Evolutionary conservation across 35 echinoderm and acorn worm species (phyloP).

Genomic region (Chiridota heheva): DNA sequence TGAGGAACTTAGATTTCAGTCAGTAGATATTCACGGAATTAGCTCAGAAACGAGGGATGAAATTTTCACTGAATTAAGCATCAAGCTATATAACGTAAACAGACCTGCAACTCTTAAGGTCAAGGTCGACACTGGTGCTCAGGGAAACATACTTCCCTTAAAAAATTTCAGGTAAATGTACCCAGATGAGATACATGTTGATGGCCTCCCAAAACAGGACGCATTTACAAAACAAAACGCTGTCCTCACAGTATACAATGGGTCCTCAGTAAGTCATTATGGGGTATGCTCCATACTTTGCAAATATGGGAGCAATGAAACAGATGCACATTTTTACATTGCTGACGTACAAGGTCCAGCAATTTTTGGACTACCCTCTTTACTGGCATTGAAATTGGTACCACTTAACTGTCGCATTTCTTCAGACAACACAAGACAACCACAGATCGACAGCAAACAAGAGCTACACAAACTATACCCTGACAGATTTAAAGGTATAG

Average conservation of each 20-base stretch:
- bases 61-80: not conserved
- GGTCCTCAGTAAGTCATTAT: slow-evolving; percentile 12
- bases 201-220: not conserved
- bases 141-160: slow-evolving; percentile 21
- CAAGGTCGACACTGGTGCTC: slow-evolving; percentile 41
- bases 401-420: no score
- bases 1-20: slow-evolving; percentile 34
- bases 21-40: not conserved
- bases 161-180: slow-evolving; percentile 25
- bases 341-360: no score
- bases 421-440: no score
- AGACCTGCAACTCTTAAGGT: slow-evolving; percentile 12
- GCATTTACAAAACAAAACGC: not conserved
- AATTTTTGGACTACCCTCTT: no score
- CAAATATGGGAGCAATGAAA: not conserved
- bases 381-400: no score
- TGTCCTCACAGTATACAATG: slow-evolving; percentile 16
- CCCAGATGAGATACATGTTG: slow-evolving; percentile 1
- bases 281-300: slow-evolving; percentile 4
- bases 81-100: no score
- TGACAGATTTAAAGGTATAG: slow-evolving; percentile 60
- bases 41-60: not conserved
- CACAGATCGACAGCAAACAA: no score
- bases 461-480: slow-evolving; percentile 43
- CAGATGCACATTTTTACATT: no score